Evolutionary conservation across 2,888 invertebrate genomes (phyloP).

Genomic region (Dioctria linearis): DNA sequence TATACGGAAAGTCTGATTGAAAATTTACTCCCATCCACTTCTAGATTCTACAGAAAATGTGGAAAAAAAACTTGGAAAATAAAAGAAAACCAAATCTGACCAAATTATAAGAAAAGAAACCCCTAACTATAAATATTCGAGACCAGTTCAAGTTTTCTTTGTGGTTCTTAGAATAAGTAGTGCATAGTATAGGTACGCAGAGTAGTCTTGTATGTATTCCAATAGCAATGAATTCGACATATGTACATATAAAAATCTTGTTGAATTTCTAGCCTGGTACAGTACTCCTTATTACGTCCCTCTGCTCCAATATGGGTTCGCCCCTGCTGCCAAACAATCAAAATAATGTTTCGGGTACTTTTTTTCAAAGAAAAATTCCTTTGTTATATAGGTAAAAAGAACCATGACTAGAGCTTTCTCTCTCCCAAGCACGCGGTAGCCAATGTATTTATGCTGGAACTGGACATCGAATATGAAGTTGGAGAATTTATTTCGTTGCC

Average conservation of each 20-base stretch:
- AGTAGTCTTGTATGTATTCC: neutral
- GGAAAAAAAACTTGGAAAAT: constrained; percentile 9
- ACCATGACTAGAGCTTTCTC: constrained; percentile 4
- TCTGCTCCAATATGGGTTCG: neutral
- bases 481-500: constrained; percentile 27
- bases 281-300: constrained; percentile 15
- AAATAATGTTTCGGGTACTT: constrained; percentile 21
- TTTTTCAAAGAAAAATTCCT: constrained; percentile 41
- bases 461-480: constrained; percentile 15
- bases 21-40: constrained; percentile 2
- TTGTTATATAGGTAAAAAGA: constrained; percentile 22
- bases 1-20: constrained; percentile 38
- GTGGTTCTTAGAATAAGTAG: neutral
- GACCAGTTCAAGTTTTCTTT: neutral
- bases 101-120: constrained; percentile 8
- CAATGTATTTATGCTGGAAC: neutral
- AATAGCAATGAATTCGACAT: neutral
- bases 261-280: neutral
- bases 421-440: neutral
- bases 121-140: constrained; percentile 36
- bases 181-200: constrained; percentile 22
- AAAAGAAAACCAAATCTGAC: constrained; percentile 27
- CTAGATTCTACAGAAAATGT: neutral
- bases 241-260: neutral
- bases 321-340: neutral